Base-by-base conservation (phyloP, 2,797 vertebrate genomes). In the Phoxinus dragarum region DNA sequence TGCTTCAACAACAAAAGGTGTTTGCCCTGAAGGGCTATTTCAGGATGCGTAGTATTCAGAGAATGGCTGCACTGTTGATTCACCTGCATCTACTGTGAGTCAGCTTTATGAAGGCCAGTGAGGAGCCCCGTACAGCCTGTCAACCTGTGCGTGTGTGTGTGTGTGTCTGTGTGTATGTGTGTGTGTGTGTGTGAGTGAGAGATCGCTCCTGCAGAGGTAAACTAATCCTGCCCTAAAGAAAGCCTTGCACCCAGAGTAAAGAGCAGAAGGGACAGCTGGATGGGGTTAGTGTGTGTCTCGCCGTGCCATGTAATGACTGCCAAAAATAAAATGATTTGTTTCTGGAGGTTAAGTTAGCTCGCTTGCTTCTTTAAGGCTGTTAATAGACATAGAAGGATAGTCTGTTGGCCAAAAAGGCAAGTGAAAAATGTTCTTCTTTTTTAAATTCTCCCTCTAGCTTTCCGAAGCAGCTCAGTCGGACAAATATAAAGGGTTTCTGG, bases 281-380 rank as follows among this genome's bases (percentile, higher is more conserved):
- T 66, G 31, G 75, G 82, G 89, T 90, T 90, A 89, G 84, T 42
- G 73, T 76, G 82, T 76, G 85, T 88, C 88, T 91, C 86, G 85
- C 88, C 88, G 40, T 81, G 81, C 89, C 69, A 59, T 12, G 54
- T 85, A 89, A 88, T 68, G 64, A 71, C 89, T 84, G 87, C 90
- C 89, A 90, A 91, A 92, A 91, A 92, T 91, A 91, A 89, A 91
- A 88, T 86, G 82, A 91, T 90, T 91, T 91, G 90, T 91, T 91
- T 89, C 80, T 87, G 80, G 89, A 91, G 90, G 90, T 90, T 91
- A 90, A 90, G 86, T 88, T 84, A 73, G 86, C 66, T 80, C 5
- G 73, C 61, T 88, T 7, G 54, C 77, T 86, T 34, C 84, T 88
- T 88, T 77, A 44, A 75, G 72, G 79, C 88, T 84, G 81, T 86